These are phyloP conservation scores for Pyrgus malvae DNA, from an alignment of 2,888 invertebrate genomes.

Conservation along the genomic window DNA sequence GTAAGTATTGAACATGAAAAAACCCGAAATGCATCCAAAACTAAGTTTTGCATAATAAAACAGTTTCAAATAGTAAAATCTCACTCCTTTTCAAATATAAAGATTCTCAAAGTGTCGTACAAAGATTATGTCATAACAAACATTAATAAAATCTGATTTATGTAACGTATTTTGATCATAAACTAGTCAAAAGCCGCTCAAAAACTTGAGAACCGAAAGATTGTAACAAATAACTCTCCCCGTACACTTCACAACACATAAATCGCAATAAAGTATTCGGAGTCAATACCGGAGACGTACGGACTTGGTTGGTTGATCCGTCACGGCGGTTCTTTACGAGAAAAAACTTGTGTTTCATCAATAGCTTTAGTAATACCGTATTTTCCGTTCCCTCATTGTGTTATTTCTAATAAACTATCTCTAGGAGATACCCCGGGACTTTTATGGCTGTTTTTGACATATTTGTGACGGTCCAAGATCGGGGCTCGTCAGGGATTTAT, in stretches of 20 bases:
- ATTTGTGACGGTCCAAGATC: slow-evolving; percentile 75
- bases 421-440: slow-evolving; percentile 57
- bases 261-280: slow-evolving; percentile 19
- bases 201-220: slow-evolving; percentile 5
- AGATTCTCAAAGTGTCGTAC: too few relatives aligned
- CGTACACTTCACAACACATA: slow-evolving; percentile 12
- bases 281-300: slow-evolving; percentile 1
- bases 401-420: slow-evolving; percentile 70
- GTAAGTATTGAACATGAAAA: too few relatives aligned
- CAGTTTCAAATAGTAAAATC: too few relatives aligned
- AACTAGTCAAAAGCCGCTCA: slow-evolving; percentile 6
- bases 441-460: slow-evolving; percentile 74
- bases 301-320: slow-evolving; percentile 16
- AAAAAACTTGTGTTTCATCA: slow-evolving; percentile 31
- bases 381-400: slow-evolving; percentile 52
- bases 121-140: too few relatives aligned
- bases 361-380: slow-evolving; percentile 47
- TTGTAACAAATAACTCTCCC: slow-evolving; percentile 9
- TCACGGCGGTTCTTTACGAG: slow-evolving; percentile 21
- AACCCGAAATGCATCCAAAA: too few relatives aligned
- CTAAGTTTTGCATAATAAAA: too few relatives aligned
- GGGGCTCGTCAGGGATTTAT: slow-evolving; percentile 56
- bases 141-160: not conserved
- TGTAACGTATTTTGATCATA: slow-evolving; percentile 12
- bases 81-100: too few relatives aligned